A percentile compares a stretch with the other conserved stretches of the same genome.
Evolutionary conservation across 2,888 invertebrate species (phyloP).

Genomic region (Oxycera nigricornis): DNA sequence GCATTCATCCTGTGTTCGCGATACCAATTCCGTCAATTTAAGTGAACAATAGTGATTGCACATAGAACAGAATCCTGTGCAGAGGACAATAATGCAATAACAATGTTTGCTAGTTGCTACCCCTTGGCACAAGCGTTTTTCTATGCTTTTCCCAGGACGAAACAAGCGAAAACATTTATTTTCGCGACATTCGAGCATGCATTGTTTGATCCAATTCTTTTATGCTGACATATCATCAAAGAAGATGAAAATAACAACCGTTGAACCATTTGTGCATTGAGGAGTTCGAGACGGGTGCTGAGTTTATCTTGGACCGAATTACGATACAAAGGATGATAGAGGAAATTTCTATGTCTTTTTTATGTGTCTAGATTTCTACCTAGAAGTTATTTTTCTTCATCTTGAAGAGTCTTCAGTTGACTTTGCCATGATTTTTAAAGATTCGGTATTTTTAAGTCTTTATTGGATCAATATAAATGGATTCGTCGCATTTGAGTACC

Average conservation of each 20-base stretch:
- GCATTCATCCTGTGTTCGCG: neutral
- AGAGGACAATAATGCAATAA: neutral
- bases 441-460: neutral
- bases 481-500: too few relatives aligned
- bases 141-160: neutral
- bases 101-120: neutral
- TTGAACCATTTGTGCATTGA: slow-evolving; percentile 7
- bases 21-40: slow-evolving; percentile 16
- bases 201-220: slow-evolving; percentile 24
- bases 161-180: slow-evolving; percentile 29
- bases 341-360: slow-evolving; percentile 34
- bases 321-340: slow-evolving; percentile 27
- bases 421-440: neutral
- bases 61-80: slow-evolving; percentile 1
- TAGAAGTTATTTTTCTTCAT: slow-evolving; percentile 25
- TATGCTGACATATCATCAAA: slow-evolving; percentile 29
- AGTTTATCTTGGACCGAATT: neutral
- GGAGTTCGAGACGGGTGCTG: neutral
- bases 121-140: neutral
- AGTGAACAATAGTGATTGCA: slow-evolving; percentile 32
- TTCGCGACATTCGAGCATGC: slow-evolving; percentile 7
- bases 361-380: slow-evolving; percentile 26
- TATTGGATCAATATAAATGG: slow-evolving; percentile 16
- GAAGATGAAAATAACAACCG: neutral
- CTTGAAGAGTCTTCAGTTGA: neutral